Base-by-base conservation (phyloP, 2,888 invertebrate genomes). In the Epirrhoe alternata region DNA sequence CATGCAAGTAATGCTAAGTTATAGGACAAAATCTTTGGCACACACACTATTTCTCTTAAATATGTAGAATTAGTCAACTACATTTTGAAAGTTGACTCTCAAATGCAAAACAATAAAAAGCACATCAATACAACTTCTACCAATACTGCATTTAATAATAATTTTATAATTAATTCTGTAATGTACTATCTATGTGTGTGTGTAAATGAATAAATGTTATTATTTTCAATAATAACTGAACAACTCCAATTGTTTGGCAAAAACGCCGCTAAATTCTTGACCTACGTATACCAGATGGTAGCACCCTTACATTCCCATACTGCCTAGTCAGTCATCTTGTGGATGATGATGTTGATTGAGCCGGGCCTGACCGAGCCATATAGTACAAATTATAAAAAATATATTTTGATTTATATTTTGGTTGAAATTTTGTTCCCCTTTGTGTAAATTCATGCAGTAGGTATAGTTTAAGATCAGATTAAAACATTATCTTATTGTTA, bases 241-340 rank as follows among this genome's bases (percentile, higher is more conserved):
- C 33, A 33, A 33, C 33, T 33, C 33, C 7, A 10, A 31, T 33
- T 31, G n/a, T n/a, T 16, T 52, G 52, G 52, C 52, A 33, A 54
- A 54, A 54, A 54, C 53, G 35, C 53, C 35, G 35, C 53, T 17
- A 54, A 8, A 14, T 53, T 35, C 14, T 33, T 54, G 5, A 14
- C 14, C 35, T 8, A 10, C 35, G 6, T 35, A 35, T 16, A 16
- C 14, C 47, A 42, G 52, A 52, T 52, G 52, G 52, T 33, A 52
- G 52, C 52, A 52, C 52, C n/a, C 52, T 42, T 42, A 42, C 38
- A 42, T 47, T 47, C 16, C 47, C 47, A 47, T 47, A 47, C 14
- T 16, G 7, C 47, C 47, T 47, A 47, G 47, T 47, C 47, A 47
- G 47, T 47, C 47, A 12, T 42, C 12, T 42, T 12, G 12, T 42